Base-by-base conservation (phyloP, 2,113 vertebrate genomes). In the Coreoperca whiteheadi region DNA sequence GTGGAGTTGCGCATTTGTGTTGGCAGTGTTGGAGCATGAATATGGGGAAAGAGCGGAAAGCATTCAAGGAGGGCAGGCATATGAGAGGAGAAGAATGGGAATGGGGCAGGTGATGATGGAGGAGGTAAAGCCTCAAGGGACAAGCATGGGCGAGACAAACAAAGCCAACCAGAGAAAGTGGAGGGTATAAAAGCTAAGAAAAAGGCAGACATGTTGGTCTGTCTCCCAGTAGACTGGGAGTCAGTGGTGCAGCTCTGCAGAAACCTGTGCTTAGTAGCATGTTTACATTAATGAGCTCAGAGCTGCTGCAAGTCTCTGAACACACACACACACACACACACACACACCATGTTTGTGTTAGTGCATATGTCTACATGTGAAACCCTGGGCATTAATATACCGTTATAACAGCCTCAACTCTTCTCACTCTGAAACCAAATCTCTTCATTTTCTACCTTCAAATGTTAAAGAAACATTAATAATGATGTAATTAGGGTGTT, bases 251-350 rank as follows among this genome's bases (percentile, higher is more conserved):
- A 87, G 89, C 67, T 91, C 83, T 68, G 79, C 84, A 87, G 87
- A 93, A 51, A 88, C 92, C 83, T 85, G 85, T 89, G 88, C 82
- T 91, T 81, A 86, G 86, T 21, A 84, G 81, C 20, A 70, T 90
- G 88, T 85, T 90, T 84, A 88, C 88, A 80, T 88, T 92, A 93
- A 93, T 91, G 89, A 93, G 90, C 88, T 87, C 59, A 83, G 83
- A 82, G 88, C 83, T 82, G 72, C 80, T 77, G 20, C 9, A 1
- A 63, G 74, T 91, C 91, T 88, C 91, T 28, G 30, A 89, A 85
- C 85, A 75, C 86, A 83, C 74, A 74, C 81, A 68, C 78, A 67
- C 53, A 72, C 77, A 66, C 68, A 75, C 87, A 39, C 39, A 59
- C 68, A 64, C 59, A 69, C 57, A 77, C 41, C 59, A 25, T 59